A percentile compares a stretch with the other conserved stretches of the same genome.
Evolutionary conservation across 2,888 invertebrate genomes (phyloP).

Genomic region (Carcina quercana): DNA sequence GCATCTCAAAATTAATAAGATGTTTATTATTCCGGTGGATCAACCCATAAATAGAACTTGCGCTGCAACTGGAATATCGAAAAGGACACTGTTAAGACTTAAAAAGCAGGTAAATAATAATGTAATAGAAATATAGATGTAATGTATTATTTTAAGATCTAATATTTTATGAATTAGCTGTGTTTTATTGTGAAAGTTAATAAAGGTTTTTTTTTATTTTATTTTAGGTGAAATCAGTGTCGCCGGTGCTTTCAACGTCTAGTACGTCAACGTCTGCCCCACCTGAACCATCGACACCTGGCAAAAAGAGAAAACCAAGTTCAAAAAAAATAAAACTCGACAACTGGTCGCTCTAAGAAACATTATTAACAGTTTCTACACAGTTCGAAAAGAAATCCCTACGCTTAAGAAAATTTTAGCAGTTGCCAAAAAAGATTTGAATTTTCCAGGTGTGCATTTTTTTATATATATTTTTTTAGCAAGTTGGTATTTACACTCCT

Average conservation of each 20-base stretch:
- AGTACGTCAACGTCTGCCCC: neutral
- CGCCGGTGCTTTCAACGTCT: neutral
- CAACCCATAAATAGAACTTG: conserved; percentile 18
- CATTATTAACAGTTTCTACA: conserved; percentile 11
- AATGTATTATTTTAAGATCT: too few relatives aligned
- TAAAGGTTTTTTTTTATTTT: too few relatives aligned
- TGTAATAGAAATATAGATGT: neutral
- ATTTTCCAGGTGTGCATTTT: conserved; percentile 1
- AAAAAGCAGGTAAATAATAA: conserved; percentile 7
- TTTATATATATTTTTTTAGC: too few relatives aligned
- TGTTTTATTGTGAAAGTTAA: too few relatives aligned
- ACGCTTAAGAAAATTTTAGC: conserved; percentile 12
- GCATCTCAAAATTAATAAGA: too few relatives aligned
- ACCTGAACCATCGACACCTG: conserved; percentile 1
- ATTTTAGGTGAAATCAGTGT: too few relatives aligned
- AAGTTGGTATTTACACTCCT: too few relatives aligned
- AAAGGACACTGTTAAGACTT: conserved; percentile 4
- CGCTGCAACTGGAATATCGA: neutral
- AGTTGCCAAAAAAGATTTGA: conserved; percentile 2
- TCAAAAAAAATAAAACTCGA: conserved; percentile 1
- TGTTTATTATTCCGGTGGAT: conserved; percentile 15
- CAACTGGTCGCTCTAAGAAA: conserved; percentile 10
- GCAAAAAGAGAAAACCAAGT: conserved; percentile 3
- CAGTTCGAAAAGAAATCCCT: conserved; percentile 9
- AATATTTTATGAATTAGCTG: too few relatives aligned